Conservation (phyloP, 2,113 vertebrate species). For the Petrocephalus zakoni region DNA sequence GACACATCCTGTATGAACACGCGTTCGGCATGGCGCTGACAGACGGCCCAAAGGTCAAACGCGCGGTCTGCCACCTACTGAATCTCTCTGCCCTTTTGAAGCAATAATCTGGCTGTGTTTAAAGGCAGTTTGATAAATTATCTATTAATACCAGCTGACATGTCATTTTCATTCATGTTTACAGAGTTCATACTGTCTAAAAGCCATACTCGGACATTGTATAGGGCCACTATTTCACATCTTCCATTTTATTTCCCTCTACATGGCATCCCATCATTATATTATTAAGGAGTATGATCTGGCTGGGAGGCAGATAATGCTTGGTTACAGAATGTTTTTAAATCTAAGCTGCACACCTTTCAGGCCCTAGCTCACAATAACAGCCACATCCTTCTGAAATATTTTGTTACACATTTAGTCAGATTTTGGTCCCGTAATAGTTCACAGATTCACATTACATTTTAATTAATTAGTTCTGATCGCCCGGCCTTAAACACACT, state of each 20-base stretch:
- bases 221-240: background rate
- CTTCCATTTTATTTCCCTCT: background rate
- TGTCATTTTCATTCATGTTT: background rate
- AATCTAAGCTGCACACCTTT: background rate
- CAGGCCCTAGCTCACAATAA: background rate
- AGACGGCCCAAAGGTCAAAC: background rate
- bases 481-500: background rate
- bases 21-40: background rate
- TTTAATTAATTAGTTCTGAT: background rate
- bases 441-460: background rate
- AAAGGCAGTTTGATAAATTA: conserved; percentile 4
- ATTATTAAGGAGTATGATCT: background rate
- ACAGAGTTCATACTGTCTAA: background rate
- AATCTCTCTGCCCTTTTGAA: background rate
- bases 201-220: background rate
- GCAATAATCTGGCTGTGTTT: background rate
- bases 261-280: background rate
- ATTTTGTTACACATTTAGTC: background rate
- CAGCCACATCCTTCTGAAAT: background rate
- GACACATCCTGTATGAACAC: background rate
- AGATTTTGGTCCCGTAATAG: background rate
- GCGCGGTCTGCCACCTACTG: background rate
- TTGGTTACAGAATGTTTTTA: background rate
- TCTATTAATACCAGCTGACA: conserved; percentile 3
- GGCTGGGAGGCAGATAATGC: background rate